Base-by-base conservation (phyloP, 2,113 vertebrate species). In the Ciconia boyciana region DNA sequence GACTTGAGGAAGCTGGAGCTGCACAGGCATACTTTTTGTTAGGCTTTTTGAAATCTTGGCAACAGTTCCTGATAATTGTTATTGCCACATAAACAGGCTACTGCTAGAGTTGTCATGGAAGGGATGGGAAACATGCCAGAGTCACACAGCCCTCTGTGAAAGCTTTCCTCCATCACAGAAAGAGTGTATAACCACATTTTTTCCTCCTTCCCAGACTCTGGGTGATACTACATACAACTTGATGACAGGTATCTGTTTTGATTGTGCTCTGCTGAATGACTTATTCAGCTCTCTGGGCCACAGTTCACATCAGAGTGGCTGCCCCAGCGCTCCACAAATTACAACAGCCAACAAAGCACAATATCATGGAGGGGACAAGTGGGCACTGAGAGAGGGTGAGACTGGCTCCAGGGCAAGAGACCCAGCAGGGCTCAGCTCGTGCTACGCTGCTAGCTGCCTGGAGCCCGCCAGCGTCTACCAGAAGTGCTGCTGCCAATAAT, bases 331-430 rank as follows among this genome's bases (percentile, higher is more conserved):
- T 39, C 48, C 52, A 54, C 13, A 71, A 24, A 21, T 36, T 28
- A 36, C 41, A 78, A 20, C 26, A 36, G 55, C 39, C 64, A 69
- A 48, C 36, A 83, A 49, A 77, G 26, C 34, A 39, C n/a, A 78
- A 3, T 32, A 24, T 6, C 1, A 0, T 3, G 16, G 13, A 49
- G 8, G 9, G 22, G 5, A 69, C 28, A 44, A 52, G 36, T 1
- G 1, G 70, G 44, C 43, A 32, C 71, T 11, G 34, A 46, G 29
- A 49, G 29, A 43, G 43, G 17, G 46, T 1, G 8, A 87, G 25
- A 57, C 8, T 2, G 2, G 49, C 75, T 61, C n/a, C 70, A 34
- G 39, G 24, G 48, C 55, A 58, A 69, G 46, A 48, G 55, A 8
- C 41, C 34, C 1, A 2, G 49, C 49, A 76, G 51, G 48, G 29